Conservation (phyloP, 2,888 invertebrate species). For the Euzophera pinguis region DNA sequence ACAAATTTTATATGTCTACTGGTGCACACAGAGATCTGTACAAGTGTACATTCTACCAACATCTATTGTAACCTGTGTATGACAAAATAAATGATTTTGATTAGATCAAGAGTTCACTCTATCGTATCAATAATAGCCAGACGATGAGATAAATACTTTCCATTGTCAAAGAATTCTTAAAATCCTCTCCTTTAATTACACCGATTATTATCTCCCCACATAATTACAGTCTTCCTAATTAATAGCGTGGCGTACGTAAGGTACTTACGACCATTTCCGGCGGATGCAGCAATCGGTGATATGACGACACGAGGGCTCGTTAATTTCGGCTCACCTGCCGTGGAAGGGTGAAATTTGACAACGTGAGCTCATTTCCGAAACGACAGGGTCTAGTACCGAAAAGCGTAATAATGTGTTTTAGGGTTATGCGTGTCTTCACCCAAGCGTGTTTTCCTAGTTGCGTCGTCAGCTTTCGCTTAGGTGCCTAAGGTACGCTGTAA, state of each 20-base stretch:
- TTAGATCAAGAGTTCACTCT: too few species aligned
- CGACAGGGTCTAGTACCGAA: neutral
- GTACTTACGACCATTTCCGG: constrained; percentile 34
- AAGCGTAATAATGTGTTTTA: too few species aligned
- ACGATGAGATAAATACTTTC: neutral
- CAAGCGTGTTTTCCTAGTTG: too few species aligned
- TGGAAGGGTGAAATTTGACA: constrained; percentile 17
- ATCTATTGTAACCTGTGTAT: too few species aligned
- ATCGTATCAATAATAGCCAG: too few species aligned
- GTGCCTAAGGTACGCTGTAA: too few species aligned
- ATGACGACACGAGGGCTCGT: constrained; percentile 47
- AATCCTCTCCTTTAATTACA: neutral
- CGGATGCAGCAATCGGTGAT: constrained; percentile 49
- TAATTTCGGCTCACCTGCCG: constrained; percentile 60
- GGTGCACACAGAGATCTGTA: too few species aligned
- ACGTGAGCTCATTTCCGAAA: neutral
- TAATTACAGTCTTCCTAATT: constrained; percentile 25
- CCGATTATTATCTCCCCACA: neutral
- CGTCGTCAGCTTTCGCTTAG: too few species aligned
- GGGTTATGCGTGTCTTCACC: too few species aligned
- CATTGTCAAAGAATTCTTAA: neutral
- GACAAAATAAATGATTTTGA: too few species aligned
- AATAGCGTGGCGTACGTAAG: constrained; percentile 24
- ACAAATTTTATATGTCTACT: too few species aligned
- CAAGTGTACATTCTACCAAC: too few species aligned